Evolutionary conservation across 2,113 vertebrate species (phyloP), one percentile per base, ranked within the genome.

Genomic region (Sminthopsis crassicaudata): DNA sequence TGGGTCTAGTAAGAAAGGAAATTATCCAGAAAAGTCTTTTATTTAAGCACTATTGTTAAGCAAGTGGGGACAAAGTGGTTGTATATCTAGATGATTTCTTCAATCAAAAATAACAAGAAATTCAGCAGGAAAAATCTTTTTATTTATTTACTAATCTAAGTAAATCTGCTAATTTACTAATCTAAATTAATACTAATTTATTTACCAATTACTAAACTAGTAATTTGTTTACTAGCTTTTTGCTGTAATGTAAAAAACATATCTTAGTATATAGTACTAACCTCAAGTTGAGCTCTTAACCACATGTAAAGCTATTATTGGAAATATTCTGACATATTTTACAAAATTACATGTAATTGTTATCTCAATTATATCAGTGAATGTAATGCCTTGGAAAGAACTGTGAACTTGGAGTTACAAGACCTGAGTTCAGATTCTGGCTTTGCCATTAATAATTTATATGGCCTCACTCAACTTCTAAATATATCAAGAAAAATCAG

Each of bases 51-150:
- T 84, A 23, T 46, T 90, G 9, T 91, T 95, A 76, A 92, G 93
- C n/a, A 95, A 95, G 76, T 95, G 88, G 92, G 36, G 94, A 23
- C 90, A 46, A 93, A 96, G 94, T 91, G 54, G 76, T 92, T 91
- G 91, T 60, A 27, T 95, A 93, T 89, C 96, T 60, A 92, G n/a
- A 93, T 30, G 54, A 0, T 46, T 90, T 95, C n/a, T 91, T 36
- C 10, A 84, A 8, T 88, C 48, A 95, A 84, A 84, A 67, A 67
- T 67, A 36, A 84, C 36, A 84, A 84, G 27, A 96, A 96, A 90
- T 92, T 53, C 95, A 42, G 94, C 67, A 95, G 90, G 16, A 96
- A 93, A 95, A 93, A 26, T 96, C 7, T 23, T 16, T 94, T 93
- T 90, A 48, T 48, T 48, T 48, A 48, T 48, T 48, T 48, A 48